These are phyloP conservation scores for Lamproptera curius DNA, from an alignment of 2,888 invertebrate species.

Conservation along the genomic window DNA sequence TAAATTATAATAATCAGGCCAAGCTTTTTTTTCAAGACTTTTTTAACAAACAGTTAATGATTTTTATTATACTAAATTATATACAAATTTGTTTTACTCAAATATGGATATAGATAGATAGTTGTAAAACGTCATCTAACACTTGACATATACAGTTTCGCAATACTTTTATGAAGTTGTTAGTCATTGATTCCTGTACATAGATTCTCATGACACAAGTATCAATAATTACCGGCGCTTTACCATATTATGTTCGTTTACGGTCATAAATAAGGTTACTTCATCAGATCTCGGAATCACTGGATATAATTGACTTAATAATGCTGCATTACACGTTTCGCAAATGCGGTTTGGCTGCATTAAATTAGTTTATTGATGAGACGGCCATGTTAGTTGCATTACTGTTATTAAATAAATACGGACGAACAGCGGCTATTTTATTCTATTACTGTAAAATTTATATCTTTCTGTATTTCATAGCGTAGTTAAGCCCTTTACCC, in stretches of 20 bases:
- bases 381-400: neutral
- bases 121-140: constrained; percentile 1
- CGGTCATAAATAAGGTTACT: constrained; percentile 27
- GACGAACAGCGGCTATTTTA: too few species aligned
- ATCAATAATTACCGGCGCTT: constrained; percentile 21
- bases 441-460: too few species aligned
- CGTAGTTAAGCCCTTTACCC: too few species aligned
- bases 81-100: constrained; percentile 5
- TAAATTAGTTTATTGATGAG: constrained; percentile 5
- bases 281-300: constrained; percentile 26
- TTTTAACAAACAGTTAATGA: neutral
- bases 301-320: constrained; percentile 27
- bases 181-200: constrained; percentile 1
- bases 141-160: too few species aligned
- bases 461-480: too few species aligned
- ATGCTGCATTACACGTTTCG: constrained; percentile 21
- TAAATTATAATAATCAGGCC: too few species aligned
- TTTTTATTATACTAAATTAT: constrained; percentile 2
- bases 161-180: neutral
- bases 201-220: constrained; percentile 13
- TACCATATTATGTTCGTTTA: constrained; percentile 18
- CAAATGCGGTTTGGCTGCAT: constrained; percentile 14
- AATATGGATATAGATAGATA: constrained; percentile 8
- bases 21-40: neutral
- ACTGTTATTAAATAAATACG: too few species aligned